Evolutionary conservation across 2,113 vertebrate genomes (phyloP).

Genomic region (Oncorhynchus kisutch): DNA sequence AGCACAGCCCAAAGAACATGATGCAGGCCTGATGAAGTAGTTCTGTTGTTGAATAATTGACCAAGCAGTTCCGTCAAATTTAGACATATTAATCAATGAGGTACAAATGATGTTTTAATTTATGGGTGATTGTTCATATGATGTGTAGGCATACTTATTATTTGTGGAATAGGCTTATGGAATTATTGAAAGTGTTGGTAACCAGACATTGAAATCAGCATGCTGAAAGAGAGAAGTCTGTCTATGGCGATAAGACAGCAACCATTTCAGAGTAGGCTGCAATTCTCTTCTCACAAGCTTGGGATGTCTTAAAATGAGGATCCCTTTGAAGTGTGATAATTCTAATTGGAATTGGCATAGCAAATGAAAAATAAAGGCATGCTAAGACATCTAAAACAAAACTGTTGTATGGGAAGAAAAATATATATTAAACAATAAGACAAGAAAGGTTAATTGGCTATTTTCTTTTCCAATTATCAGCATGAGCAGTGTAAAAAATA

Average conservation of each 20-base stretch:
- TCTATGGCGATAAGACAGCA: constrained; percentile 54
- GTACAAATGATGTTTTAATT: not conserved
- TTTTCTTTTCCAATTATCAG: constrained; percentile 51
- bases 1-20: too few relatives aligned
- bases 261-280: constrained; percentile 17
- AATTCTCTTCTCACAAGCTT: constrained; percentile 31
- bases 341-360: constrained; percentile 40
- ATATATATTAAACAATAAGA: constrained; percentile 12
- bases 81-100: not conserved
- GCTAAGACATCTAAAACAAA: not conserved
- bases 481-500: constrained; percentile 28
- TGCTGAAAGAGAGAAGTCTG: constrained; percentile 51
- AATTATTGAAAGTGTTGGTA: too few relatives aligned
- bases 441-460: constrained; percentile 53
- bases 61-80: constrained; percentile 3
- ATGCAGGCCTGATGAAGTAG: not conserved
- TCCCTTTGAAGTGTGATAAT: constrained; percentile 45
- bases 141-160: not conserved
- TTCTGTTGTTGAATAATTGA: constrained; percentile 2
- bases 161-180: constrained; percentile 19
- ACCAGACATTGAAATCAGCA: constrained; percentile 35
- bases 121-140: not conserved
- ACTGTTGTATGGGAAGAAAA: constrained; percentile 26
- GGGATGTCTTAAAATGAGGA: constrained; percentile 24
- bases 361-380: constrained; percentile 24